Evolutionary conservation across 30 jellyfish, hydroid and myxozoan species (phyloP).

Genomic region (Cassiopea xamachana): DNA sequence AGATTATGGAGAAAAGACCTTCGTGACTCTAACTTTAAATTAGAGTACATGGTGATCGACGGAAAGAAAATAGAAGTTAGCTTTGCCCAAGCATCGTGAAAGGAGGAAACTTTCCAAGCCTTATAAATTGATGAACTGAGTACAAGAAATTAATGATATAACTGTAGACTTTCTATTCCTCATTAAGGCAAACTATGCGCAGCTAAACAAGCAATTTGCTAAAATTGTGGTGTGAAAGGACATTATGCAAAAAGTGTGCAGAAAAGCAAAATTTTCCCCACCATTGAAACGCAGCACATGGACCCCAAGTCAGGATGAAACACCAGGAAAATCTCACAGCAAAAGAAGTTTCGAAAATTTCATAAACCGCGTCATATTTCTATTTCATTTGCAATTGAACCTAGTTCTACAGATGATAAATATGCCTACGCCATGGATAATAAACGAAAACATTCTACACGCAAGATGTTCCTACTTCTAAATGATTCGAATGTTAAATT

Average conservation of each 20-base stretch:
- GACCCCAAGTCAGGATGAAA: too few relatives aligned
- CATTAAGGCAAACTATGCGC: constrained; percentile 35
- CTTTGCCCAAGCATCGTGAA: constrained; percentile 58
- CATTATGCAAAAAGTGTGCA: constrained; percentile 39
- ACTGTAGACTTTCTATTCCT: constrained; percentile 36
- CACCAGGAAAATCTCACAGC: too few relatives aligned
- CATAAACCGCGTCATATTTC: too few relatives aligned
- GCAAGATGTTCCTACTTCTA: too few relatives aligned
- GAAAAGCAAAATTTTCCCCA: too few relatives aligned
- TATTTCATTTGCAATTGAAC: too few relatives aligned
- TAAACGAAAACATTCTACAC: too few relatives aligned
- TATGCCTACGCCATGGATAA: too few relatives aligned
- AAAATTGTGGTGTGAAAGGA: constrained; percentile 43
- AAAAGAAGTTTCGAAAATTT: too few relatives aligned
- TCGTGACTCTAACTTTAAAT: constrained; percentile 25
- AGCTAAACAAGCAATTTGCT: constrained; percentile 40
- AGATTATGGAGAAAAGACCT: constrained; percentile 52
- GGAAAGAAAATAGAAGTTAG: constrained; percentile 18
- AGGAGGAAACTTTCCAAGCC: constrained; percentile 37
- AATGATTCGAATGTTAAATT: too few relatives aligned
- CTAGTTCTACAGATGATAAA: too few relatives aligned
- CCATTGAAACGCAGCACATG: too few relatives aligned
- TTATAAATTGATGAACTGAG: constrained; percentile 27
- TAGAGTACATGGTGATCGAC: constrained; percentile 28
- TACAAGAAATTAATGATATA: constrained; percentile 19